Evolutionary conservation across 2,113 vertebrate species (phyloP).

Genomic region (Colaptes auratus): DNA sequence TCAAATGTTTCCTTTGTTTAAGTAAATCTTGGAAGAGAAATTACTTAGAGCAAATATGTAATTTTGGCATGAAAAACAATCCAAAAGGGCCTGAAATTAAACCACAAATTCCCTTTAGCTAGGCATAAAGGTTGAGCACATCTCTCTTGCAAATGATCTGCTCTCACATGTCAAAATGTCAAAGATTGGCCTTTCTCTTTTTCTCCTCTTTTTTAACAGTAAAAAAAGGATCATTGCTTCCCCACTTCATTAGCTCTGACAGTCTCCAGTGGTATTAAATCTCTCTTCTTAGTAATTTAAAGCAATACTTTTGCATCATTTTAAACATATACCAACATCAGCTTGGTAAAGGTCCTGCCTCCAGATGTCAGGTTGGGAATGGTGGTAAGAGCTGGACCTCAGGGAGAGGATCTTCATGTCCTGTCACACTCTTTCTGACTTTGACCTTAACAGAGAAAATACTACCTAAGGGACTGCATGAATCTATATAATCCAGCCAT

Average conservation of each 20-base stretch:
- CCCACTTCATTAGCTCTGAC: background rate
- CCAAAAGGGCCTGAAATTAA: conserved; percentile 13
- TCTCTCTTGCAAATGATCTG: background rate
- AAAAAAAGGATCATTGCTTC: background rate
- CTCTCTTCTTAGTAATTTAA: background rate
- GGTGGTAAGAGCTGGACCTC: background rate
- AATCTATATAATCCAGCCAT: background rate
- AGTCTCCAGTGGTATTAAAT: background rate
- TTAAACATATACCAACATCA: background rate
- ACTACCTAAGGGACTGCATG: background rate
- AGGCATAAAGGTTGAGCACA: background rate
- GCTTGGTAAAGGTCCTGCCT: background rate
- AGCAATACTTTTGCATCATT: background rate
- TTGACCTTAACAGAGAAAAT: background rate
- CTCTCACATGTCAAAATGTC: background rate
- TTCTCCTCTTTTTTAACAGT: background rate
- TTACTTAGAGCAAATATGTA: conserved; percentile 50
- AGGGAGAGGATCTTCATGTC: background rate
- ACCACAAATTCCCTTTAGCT: conserved; percentile 30
- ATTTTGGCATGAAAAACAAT: conserved; percentile 55
- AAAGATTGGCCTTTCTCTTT: background rate
- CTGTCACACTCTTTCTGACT: background rate
- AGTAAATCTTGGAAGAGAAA: conserved; percentile 48
- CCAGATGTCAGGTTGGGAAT: background rate
- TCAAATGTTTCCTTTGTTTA: conserved; percentile 66